phyloP scores from a whole-genome alignment of 2,888 invertebrate species.

The Tetragnatha montana region DNA sequence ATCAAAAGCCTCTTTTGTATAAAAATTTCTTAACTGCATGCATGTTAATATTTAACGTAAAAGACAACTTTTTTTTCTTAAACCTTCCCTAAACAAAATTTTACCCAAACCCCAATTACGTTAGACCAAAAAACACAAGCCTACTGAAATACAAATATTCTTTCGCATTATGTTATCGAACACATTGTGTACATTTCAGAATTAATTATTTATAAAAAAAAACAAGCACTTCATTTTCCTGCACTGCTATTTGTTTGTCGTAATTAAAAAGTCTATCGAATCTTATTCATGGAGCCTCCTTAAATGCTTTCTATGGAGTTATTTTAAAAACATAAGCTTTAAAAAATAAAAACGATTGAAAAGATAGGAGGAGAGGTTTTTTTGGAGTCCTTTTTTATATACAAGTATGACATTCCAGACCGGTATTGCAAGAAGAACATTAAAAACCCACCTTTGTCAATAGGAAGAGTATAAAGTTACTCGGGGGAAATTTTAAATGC shows the following conservation, averaged over 20 bases:
- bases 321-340: not conserved
- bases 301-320: not conserved
- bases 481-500: constrained; percentile 37
- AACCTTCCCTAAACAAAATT: not conserved
- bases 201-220: not conserved
- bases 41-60: not conserved
- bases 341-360: not conserved
- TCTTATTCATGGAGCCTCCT: not conserved
- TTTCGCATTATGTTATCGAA: not conserved
- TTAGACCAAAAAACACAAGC: not conserved
- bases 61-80: not conserved
- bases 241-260: not conserved
- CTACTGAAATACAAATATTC: not conserved
- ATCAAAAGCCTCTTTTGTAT: not conserved
- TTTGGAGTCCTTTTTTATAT: not conserved
- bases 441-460: constrained; percentile 29
- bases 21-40: not conserved
- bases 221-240: not conserved
- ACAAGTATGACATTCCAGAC: not conserved
- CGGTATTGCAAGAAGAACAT: not conserved
- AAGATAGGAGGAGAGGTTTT: not conserved
- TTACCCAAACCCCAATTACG: not conserved
- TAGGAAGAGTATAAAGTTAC: constrained; percentile 45
- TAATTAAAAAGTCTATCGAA: not conserved
- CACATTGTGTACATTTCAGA: not conserved